Conservation (phyloP, 1,140 invertebrate genomes). For the Gerris buenoi region DNA sequence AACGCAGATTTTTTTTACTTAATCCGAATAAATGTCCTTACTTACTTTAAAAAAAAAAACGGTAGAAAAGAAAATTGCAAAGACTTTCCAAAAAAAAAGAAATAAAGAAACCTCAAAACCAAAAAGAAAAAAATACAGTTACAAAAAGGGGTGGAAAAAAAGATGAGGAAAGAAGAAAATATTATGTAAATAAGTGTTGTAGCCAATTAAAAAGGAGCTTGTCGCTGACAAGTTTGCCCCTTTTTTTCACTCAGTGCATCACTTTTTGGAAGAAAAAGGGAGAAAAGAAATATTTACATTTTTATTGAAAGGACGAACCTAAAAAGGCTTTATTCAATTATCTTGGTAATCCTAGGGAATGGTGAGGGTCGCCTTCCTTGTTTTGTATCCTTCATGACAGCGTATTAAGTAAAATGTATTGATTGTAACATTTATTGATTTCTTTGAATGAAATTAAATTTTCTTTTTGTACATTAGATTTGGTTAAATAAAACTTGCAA, state of each 20-base stretch:
- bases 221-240: not conserved
- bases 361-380: too few relatives aligned
- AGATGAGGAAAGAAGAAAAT: too few relatives aligned
- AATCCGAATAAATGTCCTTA: too few relatives aligned
- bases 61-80: not conserved
- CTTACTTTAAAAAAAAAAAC: not conserved
- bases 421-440: too few relatives aligned
- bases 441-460: too few relatives aligned
- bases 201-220: not conserved
- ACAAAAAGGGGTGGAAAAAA: too few relatives aligned
- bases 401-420: too few relatives aligned
- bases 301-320: slow-evolving; percentile 13
- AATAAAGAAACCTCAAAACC: not conserved
- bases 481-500: too few relatives aligned
- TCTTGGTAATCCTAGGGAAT: slow-evolving; percentile 13
- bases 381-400: too few relatives aligned
- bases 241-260: slow-evolving; percentile 8
- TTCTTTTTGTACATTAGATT: too few relatives aligned
- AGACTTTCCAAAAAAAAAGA: not conserved
- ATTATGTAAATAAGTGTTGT: not conserved
- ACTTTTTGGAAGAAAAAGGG: slow-evolving; percentile 3
- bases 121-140: too few relatives aligned
- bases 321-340: slow-evolving; percentile 17
- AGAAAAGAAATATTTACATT: slow-evolving; percentile 14
- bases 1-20: too few relatives aligned